Conservation (phyloP, 92 coral and sea anemone species). For the Phenganax subtilis region DNA sequence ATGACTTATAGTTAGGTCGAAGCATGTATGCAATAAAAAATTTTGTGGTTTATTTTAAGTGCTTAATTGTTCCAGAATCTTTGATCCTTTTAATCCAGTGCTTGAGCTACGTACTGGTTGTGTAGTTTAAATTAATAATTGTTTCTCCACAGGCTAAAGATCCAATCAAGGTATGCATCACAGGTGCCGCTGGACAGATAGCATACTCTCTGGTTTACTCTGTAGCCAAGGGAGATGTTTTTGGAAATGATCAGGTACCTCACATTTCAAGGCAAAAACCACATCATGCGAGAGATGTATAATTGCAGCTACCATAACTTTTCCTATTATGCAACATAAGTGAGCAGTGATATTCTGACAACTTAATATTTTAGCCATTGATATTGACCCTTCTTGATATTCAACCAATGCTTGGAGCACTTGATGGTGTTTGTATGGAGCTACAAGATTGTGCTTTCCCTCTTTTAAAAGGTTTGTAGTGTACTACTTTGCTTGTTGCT, state of each 20-base stretch:
- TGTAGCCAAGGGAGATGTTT: slow-evolving; percentile 88
- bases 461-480: slow-evolving; percentile 59
- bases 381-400: slow-evolving; percentile 70
- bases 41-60: too few relatives aligned
- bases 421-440: slow-evolving; percentile 92
- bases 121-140: not conserved
- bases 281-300: not conserved
- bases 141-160: not conserved
- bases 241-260: slow-evolving; percentile 74
- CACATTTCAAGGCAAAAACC: not conserved
- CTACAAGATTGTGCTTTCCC: slow-evolving; percentile 95
- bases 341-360: too few relatives aligned
- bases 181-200: slow-evolving; percentile 99
- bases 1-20: too few relatives aligned
- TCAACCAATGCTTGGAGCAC: slow-evolving; percentile 68
- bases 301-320: too few relatives aligned
- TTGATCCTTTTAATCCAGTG: too few relatives aligned
- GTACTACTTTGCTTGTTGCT: not conserved
- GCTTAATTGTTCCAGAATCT: too few relatives aligned
- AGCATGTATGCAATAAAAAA: too few relatives aligned
- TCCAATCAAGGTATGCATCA: slow-evolving; percentile 79
- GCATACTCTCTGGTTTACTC: slow-evolving; percentile 91
- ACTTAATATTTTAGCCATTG: slow-evolving; percentile 59
- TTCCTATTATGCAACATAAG: too few relatives aligned
- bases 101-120: too few relatives aligned